These are phyloP conservation scores for Ephialtes manifestator DNA, from an alignment of 2,888 invertebrate species.

Conservation along the genomic window DNA sequence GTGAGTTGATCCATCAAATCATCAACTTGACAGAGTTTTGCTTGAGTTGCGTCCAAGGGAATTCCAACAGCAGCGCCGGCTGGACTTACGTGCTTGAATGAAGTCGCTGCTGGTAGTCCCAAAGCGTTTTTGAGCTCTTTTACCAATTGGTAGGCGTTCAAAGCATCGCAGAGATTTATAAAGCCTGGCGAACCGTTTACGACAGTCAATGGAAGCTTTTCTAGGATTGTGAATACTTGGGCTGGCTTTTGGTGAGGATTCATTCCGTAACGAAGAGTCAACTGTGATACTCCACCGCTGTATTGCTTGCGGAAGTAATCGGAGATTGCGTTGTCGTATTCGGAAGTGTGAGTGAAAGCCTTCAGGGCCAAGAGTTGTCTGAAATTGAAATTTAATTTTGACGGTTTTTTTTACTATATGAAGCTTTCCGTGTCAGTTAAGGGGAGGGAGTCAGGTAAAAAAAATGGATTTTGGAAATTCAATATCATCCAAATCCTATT, in stretches of 20 bases:
- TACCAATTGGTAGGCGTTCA: conserved; percentile 99
- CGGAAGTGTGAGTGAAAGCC: conserved; percentile 98
- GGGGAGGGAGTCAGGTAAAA: no score
- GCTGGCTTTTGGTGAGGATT: conserved; percentile 99
- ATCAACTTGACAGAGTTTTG: conserved; percentile 96
- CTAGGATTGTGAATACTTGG: conserved; percentile 93
- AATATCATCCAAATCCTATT: no score
- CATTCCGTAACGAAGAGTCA: conserved; percentile 97
- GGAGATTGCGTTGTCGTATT: conserved; percentile 97
- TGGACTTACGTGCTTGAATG: conserved; percentile 99
- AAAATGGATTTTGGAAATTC: no score
- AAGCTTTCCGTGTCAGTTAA: not conserved
- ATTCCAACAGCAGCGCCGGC: conserved; percentile 98
- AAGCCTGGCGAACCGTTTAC: conserved; percentile 98
- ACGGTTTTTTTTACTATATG: not conserved
- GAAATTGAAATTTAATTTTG: conserved; percentile 76
- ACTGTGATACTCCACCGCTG: conserved; percentile 91
- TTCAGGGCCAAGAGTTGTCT: conserved; percentile 94
- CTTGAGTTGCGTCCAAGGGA: conserved; percentile 92
- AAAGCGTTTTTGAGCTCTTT: conserved; percentile 93
- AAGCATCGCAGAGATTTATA: conserved; percentile 98
- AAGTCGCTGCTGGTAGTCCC: conserved; percentile 95
- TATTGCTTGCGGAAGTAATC: conserved; percentile 98
- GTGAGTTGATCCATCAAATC: conserved; percentile 92
- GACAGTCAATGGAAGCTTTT: conserved; percentile 94